These are phyloP conservation scores for Lethrus apterus DNA, from an alignment of 1,140 invertebrate genomes.

Conservation along the genomic window DNA sequence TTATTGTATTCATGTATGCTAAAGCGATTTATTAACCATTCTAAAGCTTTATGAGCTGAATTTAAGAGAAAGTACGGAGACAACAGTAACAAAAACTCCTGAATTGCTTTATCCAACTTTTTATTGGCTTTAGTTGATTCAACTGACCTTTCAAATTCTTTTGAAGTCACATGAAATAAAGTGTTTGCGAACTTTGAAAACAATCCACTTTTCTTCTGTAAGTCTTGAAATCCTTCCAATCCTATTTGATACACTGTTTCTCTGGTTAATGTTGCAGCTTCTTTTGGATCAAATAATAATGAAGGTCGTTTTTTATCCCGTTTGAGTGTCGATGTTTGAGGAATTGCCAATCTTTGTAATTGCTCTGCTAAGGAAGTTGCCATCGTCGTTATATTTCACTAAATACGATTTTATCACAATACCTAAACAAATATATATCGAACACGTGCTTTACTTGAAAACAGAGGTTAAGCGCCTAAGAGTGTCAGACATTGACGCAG, in stretches of 20 bases:
- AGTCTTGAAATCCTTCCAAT: constrained; percentile 72
- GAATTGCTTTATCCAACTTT: constrained; percentile 67
- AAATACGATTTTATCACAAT: too few species aligned
- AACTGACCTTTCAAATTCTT: constrained; percentile 72
- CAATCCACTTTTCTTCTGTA: constrained; percentile 60
- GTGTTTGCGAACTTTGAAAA: constrained; percentile 69
- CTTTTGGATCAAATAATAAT: constrained; percentile 79
- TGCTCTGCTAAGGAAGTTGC: constrained; percentile 75
- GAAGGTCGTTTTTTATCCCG: constrained; percentile 64
- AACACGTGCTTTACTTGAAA: too few species aligned
- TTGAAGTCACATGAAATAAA: constrained; percentile 67
- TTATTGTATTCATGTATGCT: constrained; percentile 83
- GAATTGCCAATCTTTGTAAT: constrained; percentile 68
- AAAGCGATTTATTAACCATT: constrained; percentile 88
- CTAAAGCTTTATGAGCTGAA: constrained; percentile 79
- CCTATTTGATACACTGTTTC: constrained; percentile 81
- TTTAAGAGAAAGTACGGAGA: constrained; percentile 83
- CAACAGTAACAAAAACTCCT: constrained; percentile 69
- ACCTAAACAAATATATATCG: too few species aligned
- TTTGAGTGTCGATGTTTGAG: constrained; percentile 67
- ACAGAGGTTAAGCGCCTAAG: too few species aligned
- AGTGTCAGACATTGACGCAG: too few species aligned
- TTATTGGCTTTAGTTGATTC: constrained; percentile 67
- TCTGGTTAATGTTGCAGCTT: constrained; percentile 76
- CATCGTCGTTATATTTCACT: too few species aligned